phyloP scores from a whole-genome alignment of 1,140 invertebrate genomes.

The Orchesella cincta region DNA sequence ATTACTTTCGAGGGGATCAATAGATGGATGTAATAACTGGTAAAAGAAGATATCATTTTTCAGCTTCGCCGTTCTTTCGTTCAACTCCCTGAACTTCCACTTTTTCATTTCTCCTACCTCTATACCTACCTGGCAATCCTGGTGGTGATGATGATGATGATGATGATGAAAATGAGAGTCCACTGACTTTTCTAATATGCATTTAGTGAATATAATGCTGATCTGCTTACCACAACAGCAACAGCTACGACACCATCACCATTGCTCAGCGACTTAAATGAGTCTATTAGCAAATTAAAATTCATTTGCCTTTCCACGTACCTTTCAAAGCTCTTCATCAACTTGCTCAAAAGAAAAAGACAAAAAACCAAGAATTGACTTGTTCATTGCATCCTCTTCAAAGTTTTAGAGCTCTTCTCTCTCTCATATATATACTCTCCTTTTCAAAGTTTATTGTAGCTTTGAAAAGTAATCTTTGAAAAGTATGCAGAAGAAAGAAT shows the following conservation, averaged over 20 bases:
- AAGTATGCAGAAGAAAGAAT: slow-evolving; percentile 1
- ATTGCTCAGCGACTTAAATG: slow-evolving; percentile 26
- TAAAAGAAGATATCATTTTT: slow-evolving; percentile 29
- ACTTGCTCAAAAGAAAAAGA: slow-evolving; percentile 13
- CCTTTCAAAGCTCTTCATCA: slow-evolving; percentile 28
- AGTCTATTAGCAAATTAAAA: slow-evolving; percentile 35
- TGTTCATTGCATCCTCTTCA: slow-evolving; percentile 28
- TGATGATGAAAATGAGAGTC: slow-evolving; percentile 3
- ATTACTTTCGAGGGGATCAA: slow-evolving; percentile 10
- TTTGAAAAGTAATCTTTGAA: slow-evolving; percentile 10
- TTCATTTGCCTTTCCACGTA: slow-evolving; percentile 26
- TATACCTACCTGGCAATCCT: no score
- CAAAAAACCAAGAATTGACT: slow-evolving; percentile 13
- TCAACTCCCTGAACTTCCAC: slow-evolving; percentile 21
- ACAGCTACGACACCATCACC: neutral
- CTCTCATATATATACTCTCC: neutral
- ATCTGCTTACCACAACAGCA: neutral
- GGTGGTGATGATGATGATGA: neutral
- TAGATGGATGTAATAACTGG: neutral
- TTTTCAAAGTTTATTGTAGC: neutral
- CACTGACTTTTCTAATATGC: neutral
- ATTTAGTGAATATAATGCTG: neutral
- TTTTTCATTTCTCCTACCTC: slow-evolving; percentile 1
- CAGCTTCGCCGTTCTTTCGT: neutral
- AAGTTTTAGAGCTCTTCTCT: no score